These are phyloP conservation scores for Trididemnum nubilum DNA, from an alignment of 23 tunicate species.

Conservation along the genomic window DNA sequence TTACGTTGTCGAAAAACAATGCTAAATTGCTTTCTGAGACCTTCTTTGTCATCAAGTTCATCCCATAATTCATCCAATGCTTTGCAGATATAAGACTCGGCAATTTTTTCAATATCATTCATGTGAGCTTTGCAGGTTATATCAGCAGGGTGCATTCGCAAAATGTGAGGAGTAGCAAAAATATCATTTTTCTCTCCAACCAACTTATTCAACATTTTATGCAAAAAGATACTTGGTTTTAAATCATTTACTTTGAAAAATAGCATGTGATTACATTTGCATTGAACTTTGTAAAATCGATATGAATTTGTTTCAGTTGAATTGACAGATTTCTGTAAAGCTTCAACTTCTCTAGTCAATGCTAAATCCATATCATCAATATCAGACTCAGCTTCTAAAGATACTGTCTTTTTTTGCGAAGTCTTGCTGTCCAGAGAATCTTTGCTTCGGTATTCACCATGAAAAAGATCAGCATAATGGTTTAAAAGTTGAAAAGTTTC, in stretches of 20 bases:
- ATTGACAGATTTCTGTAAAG: background rate
- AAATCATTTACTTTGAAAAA: constrained; percentile 50
- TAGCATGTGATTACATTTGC: constrained; percentile 72
- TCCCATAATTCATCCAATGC: constrained; percentile 34
- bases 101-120: constrained; percentile 26
- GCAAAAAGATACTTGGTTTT: constrained; percentile 49
- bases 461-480: constrained; percentile 71
- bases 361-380: constrained; percentile 55
- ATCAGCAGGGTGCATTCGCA: constrained; percentile 80
- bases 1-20: constrained; percentile 64
- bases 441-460: constrained; percentile 27
- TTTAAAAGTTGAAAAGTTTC: constrained; percentile 68
- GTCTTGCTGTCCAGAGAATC: background rate
- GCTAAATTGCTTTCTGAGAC: constrained; percentile 41
- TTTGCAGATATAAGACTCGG: constrained; percentile 39
- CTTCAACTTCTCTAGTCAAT: constrained; percentile 33
- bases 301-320: background rate
- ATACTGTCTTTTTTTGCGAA: background rate
- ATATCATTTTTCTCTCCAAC: background rate
- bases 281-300: constrained; percentile 54
- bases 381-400: constrained; percentile 27
- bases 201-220: constrained; percentile 34
- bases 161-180: constrained; percentile 37
- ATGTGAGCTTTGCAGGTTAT: constrained; percentile 53
- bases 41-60: background rate